Evolutionary conservation across 2,113 vertebrate species (phyloP).

Genomic region (Saguinus imperator): DNA sequence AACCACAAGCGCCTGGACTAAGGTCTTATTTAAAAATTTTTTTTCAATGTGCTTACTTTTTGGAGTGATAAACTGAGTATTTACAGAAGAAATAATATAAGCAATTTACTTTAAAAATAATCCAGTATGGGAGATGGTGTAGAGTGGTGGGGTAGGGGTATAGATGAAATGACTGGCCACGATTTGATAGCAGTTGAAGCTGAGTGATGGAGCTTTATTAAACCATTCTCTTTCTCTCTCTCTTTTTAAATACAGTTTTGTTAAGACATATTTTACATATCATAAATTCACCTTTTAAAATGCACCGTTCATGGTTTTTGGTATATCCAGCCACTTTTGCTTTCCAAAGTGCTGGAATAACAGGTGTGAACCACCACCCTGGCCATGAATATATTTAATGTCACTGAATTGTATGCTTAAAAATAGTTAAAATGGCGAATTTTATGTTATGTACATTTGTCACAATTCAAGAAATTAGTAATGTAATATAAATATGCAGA

Average conservation of each 20-base stretch:
- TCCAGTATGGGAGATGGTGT: background rate
- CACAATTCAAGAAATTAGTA: background rate
- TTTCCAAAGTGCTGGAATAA: no score
- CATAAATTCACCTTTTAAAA: background rate
- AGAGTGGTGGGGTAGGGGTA: background rate
- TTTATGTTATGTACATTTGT: background rate
- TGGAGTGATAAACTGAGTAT: background rate
- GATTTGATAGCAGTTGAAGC: background rate
- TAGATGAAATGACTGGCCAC: background rate
- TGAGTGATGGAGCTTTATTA: background rate
- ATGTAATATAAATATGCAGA: background rate
- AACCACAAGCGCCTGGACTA: no score
- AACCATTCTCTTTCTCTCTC: background rate
- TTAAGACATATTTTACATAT: background rate
- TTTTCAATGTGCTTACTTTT: background rate
- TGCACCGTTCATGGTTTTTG: background rate
- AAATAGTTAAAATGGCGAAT: background rate
- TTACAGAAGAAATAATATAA: constrained; percentile 6
- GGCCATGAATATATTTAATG: background rate
- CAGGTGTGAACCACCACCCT: no score
- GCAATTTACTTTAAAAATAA: constrained; percentile 37
- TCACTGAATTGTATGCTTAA: background rate
- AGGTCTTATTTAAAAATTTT: background rate
- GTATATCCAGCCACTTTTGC: background rate
- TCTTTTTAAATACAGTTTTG: background rate